Evolutionary conservation across 2,113 vertebrate species (phyloP).

Genomic region (mouse (Mus musculus)): DNA sequence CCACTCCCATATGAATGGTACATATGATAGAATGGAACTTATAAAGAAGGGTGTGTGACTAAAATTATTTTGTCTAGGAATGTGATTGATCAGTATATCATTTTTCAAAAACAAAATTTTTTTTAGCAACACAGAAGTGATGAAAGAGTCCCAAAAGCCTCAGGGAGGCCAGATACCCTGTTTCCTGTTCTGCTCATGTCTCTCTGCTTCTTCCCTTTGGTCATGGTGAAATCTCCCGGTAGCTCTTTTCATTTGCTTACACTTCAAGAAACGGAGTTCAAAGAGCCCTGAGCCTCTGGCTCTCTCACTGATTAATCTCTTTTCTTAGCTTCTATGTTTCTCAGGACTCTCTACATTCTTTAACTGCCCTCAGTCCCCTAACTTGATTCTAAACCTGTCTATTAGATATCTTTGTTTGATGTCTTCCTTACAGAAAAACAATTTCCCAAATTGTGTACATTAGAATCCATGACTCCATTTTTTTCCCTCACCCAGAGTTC

Average conservation of each 20-base stretch:
- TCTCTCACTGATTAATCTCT: not conserved
- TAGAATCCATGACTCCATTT: not conserved
- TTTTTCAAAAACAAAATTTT: not conserved
- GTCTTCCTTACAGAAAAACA: not conserved
- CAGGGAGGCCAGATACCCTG: not conserved
- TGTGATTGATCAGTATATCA: not conserved
- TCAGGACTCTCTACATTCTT: not conserved
- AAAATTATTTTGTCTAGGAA: not conserved
- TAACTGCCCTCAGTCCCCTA: not conserved
- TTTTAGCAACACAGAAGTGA: not conserved
- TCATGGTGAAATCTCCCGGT: not conserved
- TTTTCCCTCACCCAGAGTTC: not conserved
- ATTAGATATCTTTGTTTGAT: not conserved
- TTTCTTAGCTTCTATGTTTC: not conserved
- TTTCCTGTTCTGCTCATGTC: not conserved
- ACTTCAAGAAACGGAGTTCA: not conserved
- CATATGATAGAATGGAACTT: not conserved
- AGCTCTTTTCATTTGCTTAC: not conserved
- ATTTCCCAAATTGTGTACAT: not conserved
- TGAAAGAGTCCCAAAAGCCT: not conserved
- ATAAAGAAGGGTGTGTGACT: not conserved
- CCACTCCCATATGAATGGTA: not conserved
- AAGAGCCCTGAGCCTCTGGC: not conserved
- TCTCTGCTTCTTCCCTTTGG: not conserved
- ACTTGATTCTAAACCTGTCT: not conserved